Evolutionary conservation across 2,113 vertebrate species (phyloP), one percentile per base, ranked within the genome.

Genomic region (Sula dactylatra): DNA sequence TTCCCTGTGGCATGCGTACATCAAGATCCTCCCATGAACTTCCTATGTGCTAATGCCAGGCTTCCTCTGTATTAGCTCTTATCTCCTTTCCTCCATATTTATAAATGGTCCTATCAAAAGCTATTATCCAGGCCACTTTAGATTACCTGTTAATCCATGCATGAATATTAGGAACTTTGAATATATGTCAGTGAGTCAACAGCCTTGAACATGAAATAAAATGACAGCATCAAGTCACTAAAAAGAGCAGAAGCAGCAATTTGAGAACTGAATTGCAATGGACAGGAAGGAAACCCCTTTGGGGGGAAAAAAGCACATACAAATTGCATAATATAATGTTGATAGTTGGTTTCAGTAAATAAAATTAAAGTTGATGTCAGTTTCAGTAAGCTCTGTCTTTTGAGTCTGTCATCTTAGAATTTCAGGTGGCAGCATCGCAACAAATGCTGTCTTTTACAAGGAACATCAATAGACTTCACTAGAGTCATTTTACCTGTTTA

Each of bases 171-270:
- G 65, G 32, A 82, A 62, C 88, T 77, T 34, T 95, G 59, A 83
- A 19, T 67, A n/a, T 45, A 32, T 44, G 90, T 84, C 88, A 82
- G 79, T 89, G 86, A 98, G 96, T 82, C 92, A 96, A 44, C 16
- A 93, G 81, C 79, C 74, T 96, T 97, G 82, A 97, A 93, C 85
- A 65, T 87, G 64, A 69, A 96, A 95, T 86, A 97, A 89, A 94
- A 73, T 94, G 70, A 92, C 76, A 91, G 40, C 0, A 0, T 78
- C 58, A 88, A 90, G 74, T 94, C 44, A 83, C 52, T 83, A 64
- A 89, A 82, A 95, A 80, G 67, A 92, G 70, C 55, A 81, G 40
- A 78, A 52, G 44, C 52, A 91, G 79, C 95, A 87, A 58, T 87
- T 88, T 55, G 55, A 96, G 94, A 92, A 93, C 58, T 91, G 65